These are phyloP conservation scores for Branchipolynoe longqiensis DNA, from an alignment of 2,888 invertebrate species.

Conservation along the genomic window DNA sequence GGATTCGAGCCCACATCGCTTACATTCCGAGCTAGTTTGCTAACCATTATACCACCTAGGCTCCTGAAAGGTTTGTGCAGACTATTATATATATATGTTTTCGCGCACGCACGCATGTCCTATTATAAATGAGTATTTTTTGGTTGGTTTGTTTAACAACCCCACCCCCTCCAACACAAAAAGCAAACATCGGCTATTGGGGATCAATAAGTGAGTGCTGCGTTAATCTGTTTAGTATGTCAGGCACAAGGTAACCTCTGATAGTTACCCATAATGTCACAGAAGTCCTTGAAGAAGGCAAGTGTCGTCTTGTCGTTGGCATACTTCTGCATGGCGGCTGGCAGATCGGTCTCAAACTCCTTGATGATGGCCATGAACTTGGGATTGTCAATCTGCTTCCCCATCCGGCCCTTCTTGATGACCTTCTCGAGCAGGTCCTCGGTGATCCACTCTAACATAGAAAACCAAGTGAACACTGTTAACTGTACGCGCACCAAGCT, in stretches of 20 bases:
- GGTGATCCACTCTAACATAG: slow-evolving; percentile 54
- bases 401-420: slow-evolving; percentile 73
- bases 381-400: slow-evolving; percentile 74
- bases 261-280: slow-evolving; percentile 76
- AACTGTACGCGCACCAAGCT: too few relatives aligned
- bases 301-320: slow-evolving; percentile 76
- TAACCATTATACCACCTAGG: too few relatives aligned
- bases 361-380: slow-evolving; percentile 75
- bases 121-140: not conserved
- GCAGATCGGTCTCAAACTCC: slow-evolving; percentile 78
- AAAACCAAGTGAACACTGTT: too few relatives aligned
- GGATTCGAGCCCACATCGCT: too few relatives aligned
- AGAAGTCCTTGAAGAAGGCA: slow-evolving; percentile 77
- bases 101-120: too few relatives aligned
- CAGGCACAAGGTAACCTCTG: not conserved
- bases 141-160: too few relatives aligned
- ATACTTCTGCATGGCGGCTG: slow-evolving; percentile 77
- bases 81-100: too few relatives aligned
- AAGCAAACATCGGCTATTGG: too few relatives aligned
- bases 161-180: too few relatives aligned
- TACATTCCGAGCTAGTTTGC: too few relatives aligned
- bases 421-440: slow-evolving; percentile 74
- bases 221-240: not conserved
- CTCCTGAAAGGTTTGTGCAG: too few relatives aligned
- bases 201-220: not conserved